Percentiles rank a stretch among this genome's conserved stretches.
phyloP scores from a whole-genome alignment of 1,140 invertebrate genomes.

The Cydia fagiglandana region DNA sequence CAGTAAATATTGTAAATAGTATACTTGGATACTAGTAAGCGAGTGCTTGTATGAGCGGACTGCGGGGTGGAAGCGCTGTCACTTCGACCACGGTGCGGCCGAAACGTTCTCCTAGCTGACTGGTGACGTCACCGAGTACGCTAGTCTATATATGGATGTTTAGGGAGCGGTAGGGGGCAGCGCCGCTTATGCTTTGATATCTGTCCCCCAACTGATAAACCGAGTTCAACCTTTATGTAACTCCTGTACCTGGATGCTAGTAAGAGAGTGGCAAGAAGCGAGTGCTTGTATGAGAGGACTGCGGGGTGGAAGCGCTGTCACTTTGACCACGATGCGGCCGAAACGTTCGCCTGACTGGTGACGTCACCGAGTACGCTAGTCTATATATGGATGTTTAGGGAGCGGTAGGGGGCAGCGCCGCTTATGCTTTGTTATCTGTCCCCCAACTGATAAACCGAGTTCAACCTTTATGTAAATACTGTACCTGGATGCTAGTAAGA shows the following conservation, averaged over 20 bases:
- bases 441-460: no score
- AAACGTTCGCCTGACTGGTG: slow-evolving; percentile 69
- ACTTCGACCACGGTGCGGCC: slow-evolving; percentile 81
- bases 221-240: no score
- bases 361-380: no score
- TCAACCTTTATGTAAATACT: no score
- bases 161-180: no score
- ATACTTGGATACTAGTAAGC: slow-evolving; percentile 88
- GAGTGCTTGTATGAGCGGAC: slow-evolving; percentile 82
- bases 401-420: no score
- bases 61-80: slow-evolving; percentile 68
- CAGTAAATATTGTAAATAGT: not conserved
- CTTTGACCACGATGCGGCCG: slow-evolving; percentile 54
- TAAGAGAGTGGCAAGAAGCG: not conserved
- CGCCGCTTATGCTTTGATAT: no score
- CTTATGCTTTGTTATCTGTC: no score
- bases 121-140: no score
- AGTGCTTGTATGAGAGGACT: not conserved
- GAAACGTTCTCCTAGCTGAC: slow-evolving; percentile 76
- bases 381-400: no score
- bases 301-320: not conserved
- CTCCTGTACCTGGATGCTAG: not conserved
- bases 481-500: not conserved
- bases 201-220: no score
- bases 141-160: no score